Evolutionary conservation across 2,797 vertebrate genomes (phyloP).

Genomic region (Trachops cirrhosus): DNA sequence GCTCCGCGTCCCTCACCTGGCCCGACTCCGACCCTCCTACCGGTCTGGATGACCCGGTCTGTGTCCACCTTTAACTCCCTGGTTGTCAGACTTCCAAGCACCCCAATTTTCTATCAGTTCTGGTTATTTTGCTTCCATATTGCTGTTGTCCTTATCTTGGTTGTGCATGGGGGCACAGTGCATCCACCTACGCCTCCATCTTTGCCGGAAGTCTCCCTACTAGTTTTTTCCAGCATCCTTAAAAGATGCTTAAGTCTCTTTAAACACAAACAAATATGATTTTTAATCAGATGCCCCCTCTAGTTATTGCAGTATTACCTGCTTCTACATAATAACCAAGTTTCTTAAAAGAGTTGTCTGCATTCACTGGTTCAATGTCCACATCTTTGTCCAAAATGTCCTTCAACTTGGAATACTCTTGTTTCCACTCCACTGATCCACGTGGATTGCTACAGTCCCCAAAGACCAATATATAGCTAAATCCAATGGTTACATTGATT

Average conservation of each 20-base stretch:
- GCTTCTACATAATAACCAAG: background rate
- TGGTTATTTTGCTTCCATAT: too few relatives aligned
- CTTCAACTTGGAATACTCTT: background rate
- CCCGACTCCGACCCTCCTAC: too few relatives aligned
- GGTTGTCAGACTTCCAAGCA: too few relatives aligned
- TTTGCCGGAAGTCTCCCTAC: too few relatives aligned
- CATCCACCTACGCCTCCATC: too few relatives aligned
- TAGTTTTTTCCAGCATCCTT: background rate
- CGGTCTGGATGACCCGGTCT: too few relatives aligned
- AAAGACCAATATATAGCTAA: background rate
- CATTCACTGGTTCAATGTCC: background rate
- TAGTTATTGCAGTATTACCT: background rate
- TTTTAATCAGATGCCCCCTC: background rate
- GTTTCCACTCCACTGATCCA: background rate
- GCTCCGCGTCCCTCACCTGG: too few relatives aligned
- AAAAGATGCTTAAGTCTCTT: background rate
- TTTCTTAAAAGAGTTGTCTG: background rate
- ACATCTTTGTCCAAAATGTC: background rate
- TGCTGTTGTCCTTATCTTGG: too few relatives aligned
- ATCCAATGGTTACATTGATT: background rate
- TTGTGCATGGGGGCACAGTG: too few relatives aligned
- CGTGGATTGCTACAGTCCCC: background rate
- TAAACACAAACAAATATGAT: background rate
- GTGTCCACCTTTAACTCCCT: too few relatives aligned
- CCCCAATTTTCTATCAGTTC: too few relatives aligned